phyloP scores from a whole-genome alignment of 2,888 invertebrate species.

The Diadegma fenestrale region DNA sequence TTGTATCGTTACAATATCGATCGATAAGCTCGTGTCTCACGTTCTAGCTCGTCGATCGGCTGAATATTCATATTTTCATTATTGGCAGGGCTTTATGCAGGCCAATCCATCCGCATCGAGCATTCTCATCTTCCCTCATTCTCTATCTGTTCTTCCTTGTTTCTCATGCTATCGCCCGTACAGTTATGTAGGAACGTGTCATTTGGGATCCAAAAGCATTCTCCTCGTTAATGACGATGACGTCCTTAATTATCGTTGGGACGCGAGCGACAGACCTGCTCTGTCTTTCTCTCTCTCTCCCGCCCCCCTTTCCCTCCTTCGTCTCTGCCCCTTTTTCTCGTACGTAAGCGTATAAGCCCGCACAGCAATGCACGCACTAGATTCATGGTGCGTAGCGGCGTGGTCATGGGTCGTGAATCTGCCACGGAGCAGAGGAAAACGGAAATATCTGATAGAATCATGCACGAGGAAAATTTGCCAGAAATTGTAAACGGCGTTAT shows the following conservation, averaged over 20 bases:
- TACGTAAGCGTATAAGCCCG: constrained; percentile 1
- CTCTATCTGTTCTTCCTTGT: background rate
- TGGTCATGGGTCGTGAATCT: constrained; percentile 39
- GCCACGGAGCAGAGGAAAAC: background rate
- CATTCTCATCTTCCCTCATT: constrained; percentile 62
- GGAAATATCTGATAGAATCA: constrained; percentile 44
- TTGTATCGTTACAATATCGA: constrained; percentile 27
- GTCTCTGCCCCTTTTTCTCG: constrained; percentile 13
- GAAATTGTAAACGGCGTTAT: constrained; percentile 37
- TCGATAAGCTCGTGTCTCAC: constrained; percentile 25
- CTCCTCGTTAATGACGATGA: constrained; percentile 68
- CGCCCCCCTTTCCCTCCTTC: constrained; percentile 12
- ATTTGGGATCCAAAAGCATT: constrained; percentile 59
- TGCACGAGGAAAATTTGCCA: constrained; percentile 52
- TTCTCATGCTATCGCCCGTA: constrained; percentile 26
- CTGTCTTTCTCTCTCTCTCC: constrained; percentile 10
- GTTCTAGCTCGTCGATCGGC: constrained; percentile 46
- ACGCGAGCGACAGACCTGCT: constrained; percentile 41
- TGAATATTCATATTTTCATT: constrained; percentile 80
- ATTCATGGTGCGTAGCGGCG: constrained; percentile 21
- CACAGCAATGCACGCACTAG: constrained; percentile 8
- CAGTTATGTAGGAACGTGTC: constrained; percentile 48
- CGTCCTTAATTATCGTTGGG: constrained; percentile 68
- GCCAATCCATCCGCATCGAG: constrained; percentile 69
- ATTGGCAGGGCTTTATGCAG: constrained; percentile 71